phyloP scores from a whole-genome alignment of 1,140 invertebrate species.

The Drosophila arizonae region DNA sequence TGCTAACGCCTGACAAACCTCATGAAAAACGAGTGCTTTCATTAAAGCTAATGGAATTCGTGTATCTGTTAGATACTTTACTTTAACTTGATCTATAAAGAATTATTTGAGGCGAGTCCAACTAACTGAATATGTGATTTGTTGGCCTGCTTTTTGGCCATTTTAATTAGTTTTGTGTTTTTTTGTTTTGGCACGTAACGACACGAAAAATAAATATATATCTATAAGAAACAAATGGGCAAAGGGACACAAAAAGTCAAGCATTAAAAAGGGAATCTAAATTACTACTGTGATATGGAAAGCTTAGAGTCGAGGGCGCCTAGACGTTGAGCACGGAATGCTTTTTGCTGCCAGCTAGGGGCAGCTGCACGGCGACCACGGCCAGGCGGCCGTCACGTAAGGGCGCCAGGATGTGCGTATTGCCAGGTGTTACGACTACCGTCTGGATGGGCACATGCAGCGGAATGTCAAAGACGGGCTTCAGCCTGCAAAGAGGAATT shows the following conservation, averaged over 20 bases:
- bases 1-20: too few species aligned
- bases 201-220: constrained; percentile 18
- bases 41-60: background rate
- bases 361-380: constrained; percentile 83
- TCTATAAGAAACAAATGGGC: background rate
- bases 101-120: constrained; percentile 2
- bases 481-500: constrained; percentile 73
- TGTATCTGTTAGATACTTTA: constrained; percentile 1
- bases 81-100: too few species aligned
- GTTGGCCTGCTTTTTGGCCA: constrained; percentile 23
- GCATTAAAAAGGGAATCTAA: background rate
- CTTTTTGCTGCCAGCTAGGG: constrained; percentile 65
- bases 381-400: constrained; percentile 86
- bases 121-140: background rate
- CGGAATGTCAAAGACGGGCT: constrained; percentile 84
- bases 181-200: constrained; percentile 18
- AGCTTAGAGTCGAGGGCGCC: background rate
- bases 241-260: background rate
- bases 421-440: constrained; percentile 85
- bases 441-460: constrained; percentile 86
- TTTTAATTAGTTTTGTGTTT: background rate
- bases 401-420: constrained; percentile 86
- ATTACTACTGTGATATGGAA: background rate
- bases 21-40: too few species aligned
- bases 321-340: constrained; percentile 82